Base-by-base conservation (phyloP, 2,888 invertebrate genomes). In the Dynastes grantii region DNA sequence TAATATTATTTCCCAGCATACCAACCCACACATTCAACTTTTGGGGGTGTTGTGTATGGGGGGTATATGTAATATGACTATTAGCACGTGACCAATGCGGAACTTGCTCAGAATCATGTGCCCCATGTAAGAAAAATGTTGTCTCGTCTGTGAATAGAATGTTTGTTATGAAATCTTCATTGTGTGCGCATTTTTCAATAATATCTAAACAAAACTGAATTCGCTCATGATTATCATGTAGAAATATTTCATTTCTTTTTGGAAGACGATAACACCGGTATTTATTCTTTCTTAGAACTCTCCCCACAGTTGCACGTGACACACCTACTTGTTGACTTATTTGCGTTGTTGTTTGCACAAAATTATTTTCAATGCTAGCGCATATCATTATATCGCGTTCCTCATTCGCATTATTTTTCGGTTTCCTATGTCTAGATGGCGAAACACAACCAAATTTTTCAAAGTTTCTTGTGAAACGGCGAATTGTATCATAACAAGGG, bases 181-280 rank as follows among this genome's bases (percentile, higher is more conserved):
- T 63, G 9, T 63, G 9, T 29, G 27, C 32, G 11, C 29, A 63
- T 63, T 63, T 63, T 32, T 29, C 27, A 3, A 63, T 63, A 29
- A 63, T 29, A 27, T 27, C 32, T 63, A 9, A 27, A 63, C 63
- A 63, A 63, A 63, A 63, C 63, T 63, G 63, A 27, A 63, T 63
- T 29, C 63, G 63, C 8, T 63, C 8, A 1, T 29, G 13, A 63
- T 29, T 29, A 13, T 63, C 32, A 8, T 29, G 29, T 32, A 29
- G 63, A 63, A 63, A 63, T 63, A 63, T 63, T 63, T 63, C 9
- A 2, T 8, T 5, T 13, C 2, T 27, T 6, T 63, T 63, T 29
- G 4, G 27, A 63, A 63, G 29, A 32, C n/a, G 29, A 37, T 64
- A 64, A 64, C 32, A 64, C 2, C n/a, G 37, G 37, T 37, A 64